These are phyloP conservation scores for Okapia johnstoni DNA, from an alignment of 2,113 vertebrate genomes.

Conservation along the genomic window DNA sequence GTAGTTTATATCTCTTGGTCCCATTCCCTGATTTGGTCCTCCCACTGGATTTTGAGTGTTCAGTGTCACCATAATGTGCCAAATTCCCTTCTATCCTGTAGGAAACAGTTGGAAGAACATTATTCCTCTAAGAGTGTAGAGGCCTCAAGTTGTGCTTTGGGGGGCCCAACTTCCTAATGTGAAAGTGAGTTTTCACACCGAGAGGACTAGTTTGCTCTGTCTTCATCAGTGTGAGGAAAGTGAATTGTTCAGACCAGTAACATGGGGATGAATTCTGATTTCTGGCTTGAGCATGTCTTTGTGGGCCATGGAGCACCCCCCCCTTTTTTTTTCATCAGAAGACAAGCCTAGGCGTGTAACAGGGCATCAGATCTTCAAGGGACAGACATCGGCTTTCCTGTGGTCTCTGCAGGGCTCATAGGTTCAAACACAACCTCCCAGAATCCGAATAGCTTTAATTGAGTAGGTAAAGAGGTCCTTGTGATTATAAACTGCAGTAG, in stretches of 20 bases:
- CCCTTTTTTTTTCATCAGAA: conserved; percentile 22
- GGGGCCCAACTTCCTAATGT: neutral
- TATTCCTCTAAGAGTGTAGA: neutral
- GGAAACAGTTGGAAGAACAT: neutral
- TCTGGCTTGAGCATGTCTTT: conserved; percentile 44
- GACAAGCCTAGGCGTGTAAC: conserved; percentile 40
- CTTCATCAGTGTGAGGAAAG: conserved; percentile 38
- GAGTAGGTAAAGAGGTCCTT: conserved; percentile 87
- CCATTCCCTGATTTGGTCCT: neutral
- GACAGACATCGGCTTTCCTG: conserved; percentile 62
- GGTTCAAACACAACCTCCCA: conserved; percentile 80
- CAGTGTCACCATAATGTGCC: neutral
- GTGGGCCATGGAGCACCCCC: neutral
- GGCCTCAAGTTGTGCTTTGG: neutral
- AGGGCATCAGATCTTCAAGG: conserved; percentile 47
- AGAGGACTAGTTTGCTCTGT: neutral
- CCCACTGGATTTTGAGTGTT: neutral
- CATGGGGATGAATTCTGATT: conserved; percentile 60
- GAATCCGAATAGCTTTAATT: conserved; percentile 84
- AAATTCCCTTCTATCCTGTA: neutral
- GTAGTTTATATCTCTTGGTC: neutral
- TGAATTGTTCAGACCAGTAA: conserved; percentile 45
- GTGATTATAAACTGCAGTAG: conserved; percentile 90
- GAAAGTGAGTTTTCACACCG: conserved; percentile 44
- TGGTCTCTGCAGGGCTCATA: conserved; percentile 65